Percentiles rank a stretch among this genome's conserved stretches.
Evolutionary conservation across 1,140 invertebrate species (phyloP).

Genomic region (Solenopsis invicta): DNA sequence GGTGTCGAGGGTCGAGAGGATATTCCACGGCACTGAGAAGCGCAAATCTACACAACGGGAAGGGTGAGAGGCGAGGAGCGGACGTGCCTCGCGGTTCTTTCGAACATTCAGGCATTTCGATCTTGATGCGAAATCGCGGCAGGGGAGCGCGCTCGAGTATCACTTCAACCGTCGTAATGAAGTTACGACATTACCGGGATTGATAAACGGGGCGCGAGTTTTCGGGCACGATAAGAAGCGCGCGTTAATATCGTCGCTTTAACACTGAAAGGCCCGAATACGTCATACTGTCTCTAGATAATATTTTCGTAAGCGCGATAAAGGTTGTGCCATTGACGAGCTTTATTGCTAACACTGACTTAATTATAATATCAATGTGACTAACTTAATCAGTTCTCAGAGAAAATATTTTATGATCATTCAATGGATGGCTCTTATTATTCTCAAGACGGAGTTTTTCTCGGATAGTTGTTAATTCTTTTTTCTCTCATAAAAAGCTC

Average conservation of each 20-base stretch:
- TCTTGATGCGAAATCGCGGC: conserved; percentile 35
- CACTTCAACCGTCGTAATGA: conserved; percentile 44
- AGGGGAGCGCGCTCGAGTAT: conserved; percentile 4
- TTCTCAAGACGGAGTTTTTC: not conserved
- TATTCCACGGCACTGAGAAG: conserved; percentile 24
- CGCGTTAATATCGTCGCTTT: conserved; percentile 44
- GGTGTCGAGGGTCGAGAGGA: conserved; percentile 46
- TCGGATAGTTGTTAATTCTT: not conserved
- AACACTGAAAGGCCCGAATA: conserved; percentile 38
- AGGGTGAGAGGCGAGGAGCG: not conserved
- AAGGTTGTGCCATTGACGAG: not conserved
- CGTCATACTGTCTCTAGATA: conserved; percentile 26
- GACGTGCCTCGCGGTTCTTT: conserved; percentile 56
- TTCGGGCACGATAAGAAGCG: conserved; percentile 21
- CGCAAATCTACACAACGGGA: too few relatives aligned
- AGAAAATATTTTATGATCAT: not conserved
- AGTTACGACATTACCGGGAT: conserved; percentile 53
- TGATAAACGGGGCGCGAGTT: conserved; percentile 46
- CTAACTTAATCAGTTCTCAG: not conserved
- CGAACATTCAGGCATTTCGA: conserved; percentile 34
- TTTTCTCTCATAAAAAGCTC: not conserved
- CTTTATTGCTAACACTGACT: conserved; percentile 35
- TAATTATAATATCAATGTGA: conserved; percentile 45
- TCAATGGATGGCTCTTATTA: conserved; percentile 1
- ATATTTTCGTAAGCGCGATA: conserved; percentile 43